Evolutionary conservation across 2,888 invertebrate species (phyloP).

Genomic region (Eucriotettix oculatus): DNA sequence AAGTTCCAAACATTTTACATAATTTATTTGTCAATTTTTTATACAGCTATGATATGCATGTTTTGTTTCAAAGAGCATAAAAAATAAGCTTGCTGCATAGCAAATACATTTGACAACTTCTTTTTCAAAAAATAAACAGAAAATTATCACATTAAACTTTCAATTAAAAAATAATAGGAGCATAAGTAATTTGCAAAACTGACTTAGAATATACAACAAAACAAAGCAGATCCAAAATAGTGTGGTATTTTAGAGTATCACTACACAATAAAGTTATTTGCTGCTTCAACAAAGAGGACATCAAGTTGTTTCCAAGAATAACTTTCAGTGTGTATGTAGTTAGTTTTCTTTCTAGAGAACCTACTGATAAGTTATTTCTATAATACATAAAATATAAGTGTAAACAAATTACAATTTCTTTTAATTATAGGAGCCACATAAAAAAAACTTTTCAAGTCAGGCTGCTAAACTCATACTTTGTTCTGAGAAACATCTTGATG

Average conservation of each 20-base stretch:
- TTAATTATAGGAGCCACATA: too few relatives aligned
- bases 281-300: too few relatives aligned
- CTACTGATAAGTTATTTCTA: too few relatives aligned
- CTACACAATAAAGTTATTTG: too few relatives aligned
- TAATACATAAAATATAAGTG: too few relatives aligned
- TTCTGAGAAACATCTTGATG: too few relatives aligned
- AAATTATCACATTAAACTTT: not conserved
- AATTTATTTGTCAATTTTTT: slow-evolving; percentile 24
- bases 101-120: not conserved
- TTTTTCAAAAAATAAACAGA: not conserved
- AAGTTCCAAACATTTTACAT: not conserved
- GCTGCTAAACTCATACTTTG: not conserved
- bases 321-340: too few relatives aligned
- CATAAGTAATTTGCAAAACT: slow-evolving; percentile 12
- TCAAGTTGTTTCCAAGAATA: too few relatives aligned
- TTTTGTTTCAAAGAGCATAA: slow-evolving; percentile 45
- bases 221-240: slow-evolving; percentile 14
- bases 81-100: slow-evolving; percentile 24
- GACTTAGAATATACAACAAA: slow-evolving; percentile 10
- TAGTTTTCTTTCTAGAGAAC: too few relatives aligned
- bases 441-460: too few relatives aligned
- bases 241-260: not conserved
- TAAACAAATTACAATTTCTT: too few relatives aligned
- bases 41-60: slow-evolving; percentile 90
- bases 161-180: slow-evolving; percentile 9